These are phyloP conservation scores for Propithecus deckenii DNA, from an alignment of 2,797 vertebrate species.

Conservation along the genomic window DNA sequence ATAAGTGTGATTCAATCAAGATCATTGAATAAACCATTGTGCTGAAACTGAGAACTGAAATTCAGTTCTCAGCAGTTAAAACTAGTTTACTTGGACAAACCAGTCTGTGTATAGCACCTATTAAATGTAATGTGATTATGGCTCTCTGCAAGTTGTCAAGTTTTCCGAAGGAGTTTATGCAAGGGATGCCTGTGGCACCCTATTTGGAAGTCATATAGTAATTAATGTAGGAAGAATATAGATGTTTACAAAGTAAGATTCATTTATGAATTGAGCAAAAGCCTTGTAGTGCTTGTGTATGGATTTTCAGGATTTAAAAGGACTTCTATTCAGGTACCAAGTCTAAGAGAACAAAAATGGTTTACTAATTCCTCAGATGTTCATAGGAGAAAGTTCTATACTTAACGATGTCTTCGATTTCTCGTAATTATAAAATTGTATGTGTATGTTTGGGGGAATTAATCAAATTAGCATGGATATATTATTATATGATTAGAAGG, in stretches of 20 bases:
- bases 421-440: not conserved
- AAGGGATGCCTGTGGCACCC: not conserved
- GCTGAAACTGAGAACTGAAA: not conserved
- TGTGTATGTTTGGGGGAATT: not conserved
- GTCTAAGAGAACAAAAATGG: not conserved
- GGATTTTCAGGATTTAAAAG: conserved; percentile 20
- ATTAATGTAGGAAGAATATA: not conserved
- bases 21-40: not conserved
- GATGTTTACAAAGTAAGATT: not conserved
- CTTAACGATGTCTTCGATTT: not conserved
- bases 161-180: not conserved
- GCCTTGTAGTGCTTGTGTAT: not conserved
- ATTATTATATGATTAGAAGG: conserved; percentile 13
- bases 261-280: not conserved
- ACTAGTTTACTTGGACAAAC: not conserved
- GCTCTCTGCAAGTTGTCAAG: not conserved
- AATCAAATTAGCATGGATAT: not conserved
- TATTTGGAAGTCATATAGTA: not conserved
- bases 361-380: not conserved
- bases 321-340: not conserved
- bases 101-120: accelerated
- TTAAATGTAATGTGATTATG: not conserved
- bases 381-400: not conserved
- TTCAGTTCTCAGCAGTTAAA: not conserved
- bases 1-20: not conserved